Percentiles rank a stretch among this genome's conserved stretches.
Conservation (phyloP, 1,140 invertebrate species). For the Saccostrea glomerata region DNA sequence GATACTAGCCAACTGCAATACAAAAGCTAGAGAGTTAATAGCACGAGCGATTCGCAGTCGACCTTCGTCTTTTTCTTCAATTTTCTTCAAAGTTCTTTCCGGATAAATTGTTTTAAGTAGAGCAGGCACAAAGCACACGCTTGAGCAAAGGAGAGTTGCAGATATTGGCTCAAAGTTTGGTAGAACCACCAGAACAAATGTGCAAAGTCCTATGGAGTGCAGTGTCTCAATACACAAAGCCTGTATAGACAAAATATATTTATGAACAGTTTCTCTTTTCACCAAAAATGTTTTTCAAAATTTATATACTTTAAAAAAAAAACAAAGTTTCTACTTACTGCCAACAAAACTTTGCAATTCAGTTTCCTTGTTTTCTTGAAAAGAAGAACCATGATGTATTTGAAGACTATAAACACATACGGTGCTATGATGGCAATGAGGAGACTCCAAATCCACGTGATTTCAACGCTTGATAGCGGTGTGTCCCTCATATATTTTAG, state of each 20-base stretch:
- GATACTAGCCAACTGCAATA: constrained; percentile 46
- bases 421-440: constrained; percentile 63
- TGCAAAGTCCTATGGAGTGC: constrained; percentile 71
- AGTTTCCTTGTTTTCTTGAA: constrained; percentile 65
- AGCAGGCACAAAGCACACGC: constrained; percentile 64
- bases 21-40: constrained; percentile 27
- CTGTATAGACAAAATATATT: constrained; percentile 49
- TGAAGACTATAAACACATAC: constrained; percentile 64
- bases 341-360: constrained; percentile 50
- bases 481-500: not conserved
- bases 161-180: constrained; percentile 70
- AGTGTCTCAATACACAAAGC: constrained; percentile 69
- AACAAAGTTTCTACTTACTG: constrained; percentile 48
- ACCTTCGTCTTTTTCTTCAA: not conserved
- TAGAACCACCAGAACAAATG: constrained; percentile 72
- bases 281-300: not conserved
- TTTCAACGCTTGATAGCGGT: constrained; percentile 34
- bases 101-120: constrained; percentile 64
- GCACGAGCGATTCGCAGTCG: constrained; percentile 15
- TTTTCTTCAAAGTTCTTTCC: constrained; percentile 44
- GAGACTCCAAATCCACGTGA: constrained; percentile 70
- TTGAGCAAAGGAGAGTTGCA: constrained; percentile 60
- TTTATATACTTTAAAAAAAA: not conserved
- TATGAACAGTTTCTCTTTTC: not conserved
- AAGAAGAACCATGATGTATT: constrained; percentile 61